Evolutionary conservation across 2,113 vertebrate genomes (phyloP).

Genomic region (Aegithalos caudatus): DNA sequence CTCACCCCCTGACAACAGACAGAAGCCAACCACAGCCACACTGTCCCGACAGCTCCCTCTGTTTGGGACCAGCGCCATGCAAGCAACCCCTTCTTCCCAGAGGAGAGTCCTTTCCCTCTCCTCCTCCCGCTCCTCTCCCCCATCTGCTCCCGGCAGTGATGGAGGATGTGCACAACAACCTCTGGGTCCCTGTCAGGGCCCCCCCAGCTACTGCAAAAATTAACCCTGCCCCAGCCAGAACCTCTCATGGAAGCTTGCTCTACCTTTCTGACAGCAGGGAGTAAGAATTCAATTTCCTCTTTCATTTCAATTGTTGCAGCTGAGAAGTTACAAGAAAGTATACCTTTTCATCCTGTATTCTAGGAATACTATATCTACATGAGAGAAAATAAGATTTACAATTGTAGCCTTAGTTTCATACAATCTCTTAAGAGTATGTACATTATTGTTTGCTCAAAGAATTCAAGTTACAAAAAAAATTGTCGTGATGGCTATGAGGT

Average conservation of each 20-base stretch:
- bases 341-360: not conserved
- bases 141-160: accelerated
- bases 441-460: not conserved
- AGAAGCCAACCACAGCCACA: not conserved
- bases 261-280: not conserved
- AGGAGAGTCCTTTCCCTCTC: not conserved
- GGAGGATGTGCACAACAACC: not conserved
- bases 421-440: not conserved
- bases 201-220: not conserved
- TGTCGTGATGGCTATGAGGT: not conserved
- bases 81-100: not conserved
- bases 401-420: not conserved
- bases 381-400: not conserved
- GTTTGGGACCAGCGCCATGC: not conserved
- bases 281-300: not conserved
- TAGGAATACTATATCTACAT: not conserved
- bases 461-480: not conserved
- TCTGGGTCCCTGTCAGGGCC: not conserved
- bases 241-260: not conserved
- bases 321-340: not conserved
- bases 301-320: not conserved
- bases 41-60: accelerated
- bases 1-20: not conserved
- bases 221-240: not conserved
- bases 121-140: not conserved